Percentiles rank a stretch among this genome's conserved stretches.
These are phyloP conservation scores for Chymomyza procnemis DNA, from an alignment of 2,888 invertebrate genomes.

Conservation along the genomic window DNA sequence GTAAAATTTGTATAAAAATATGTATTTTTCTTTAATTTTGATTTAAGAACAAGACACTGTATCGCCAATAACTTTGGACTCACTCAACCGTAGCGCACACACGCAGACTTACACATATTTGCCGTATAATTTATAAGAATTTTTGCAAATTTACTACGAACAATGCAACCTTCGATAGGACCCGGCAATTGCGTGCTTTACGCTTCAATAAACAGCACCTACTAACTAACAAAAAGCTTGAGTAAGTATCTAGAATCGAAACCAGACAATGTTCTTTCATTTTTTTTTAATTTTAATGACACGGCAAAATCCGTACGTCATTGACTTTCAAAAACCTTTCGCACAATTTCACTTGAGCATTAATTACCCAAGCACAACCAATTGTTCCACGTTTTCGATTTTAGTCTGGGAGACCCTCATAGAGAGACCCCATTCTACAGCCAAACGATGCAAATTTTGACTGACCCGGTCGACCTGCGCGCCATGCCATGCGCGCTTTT, in stretches of 20 bases:
- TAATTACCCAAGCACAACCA: constrained; percentile 37
- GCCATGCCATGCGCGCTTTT: constrained; percentile 18
- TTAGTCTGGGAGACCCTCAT: not conserved
- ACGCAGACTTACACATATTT: not conserved
- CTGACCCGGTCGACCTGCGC: constrained; percentile 14
- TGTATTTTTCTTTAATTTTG: not conserved
- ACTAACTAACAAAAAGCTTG: not conserved
- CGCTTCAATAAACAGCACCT: not conserved
- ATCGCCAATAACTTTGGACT: not conserved
- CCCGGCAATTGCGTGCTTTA: not conserved
- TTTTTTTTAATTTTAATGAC: constrained; percentile 21
- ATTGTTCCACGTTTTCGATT: not conserved
- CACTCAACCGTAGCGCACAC: not conserved
- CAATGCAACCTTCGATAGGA: not conserved
- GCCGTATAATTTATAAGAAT: not conserved
- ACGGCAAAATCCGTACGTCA: constrained; percentile 19
- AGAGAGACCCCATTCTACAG: not conserved
- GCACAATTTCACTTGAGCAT: constrained; percentile 39
- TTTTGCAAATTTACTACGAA: not conserved
- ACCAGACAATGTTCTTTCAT: not conserved
- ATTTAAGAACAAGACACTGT: too few species aligned
- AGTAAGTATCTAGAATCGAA: not conserved
- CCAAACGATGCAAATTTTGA: constrained; percentile 30
- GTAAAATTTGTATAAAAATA: too few species aligned
- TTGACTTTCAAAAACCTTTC: constrained; percentile 36